A percentile compares a stretch with the other conserved stretches of the same genome.
These are phyloP conservation scores for Trogon surrucura DNA, from an alignment of 2,113 vertebrate genomes.

Conservation along the genomic window DNA sequence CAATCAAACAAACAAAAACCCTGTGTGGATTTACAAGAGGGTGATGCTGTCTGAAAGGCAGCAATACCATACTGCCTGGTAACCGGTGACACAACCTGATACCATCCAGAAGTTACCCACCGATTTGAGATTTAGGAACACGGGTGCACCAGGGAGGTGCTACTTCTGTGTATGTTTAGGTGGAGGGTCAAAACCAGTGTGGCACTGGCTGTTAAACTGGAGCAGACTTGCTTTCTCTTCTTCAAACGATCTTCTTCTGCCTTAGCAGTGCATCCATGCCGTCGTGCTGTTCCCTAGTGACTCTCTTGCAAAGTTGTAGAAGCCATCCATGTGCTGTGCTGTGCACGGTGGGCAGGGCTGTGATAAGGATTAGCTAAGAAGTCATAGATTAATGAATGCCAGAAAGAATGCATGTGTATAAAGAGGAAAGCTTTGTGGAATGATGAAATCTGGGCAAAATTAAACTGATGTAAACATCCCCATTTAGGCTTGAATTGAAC, in stretches of 20 bases:
- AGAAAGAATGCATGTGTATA: accelerated
- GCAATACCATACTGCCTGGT: neutral
- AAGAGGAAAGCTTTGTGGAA: neutral
- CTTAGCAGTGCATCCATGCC: neutral
- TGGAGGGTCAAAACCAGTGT: neutral
- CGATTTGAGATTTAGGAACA: neutral
- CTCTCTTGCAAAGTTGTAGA: neutral
- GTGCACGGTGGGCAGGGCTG: neutral
- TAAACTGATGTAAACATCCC: neutral
- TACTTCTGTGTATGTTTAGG: neutral
- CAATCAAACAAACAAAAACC: neutral
- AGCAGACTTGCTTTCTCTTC: neutral
- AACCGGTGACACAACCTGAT: neutral
- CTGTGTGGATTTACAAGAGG: neutral
- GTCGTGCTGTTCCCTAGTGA: neutral
- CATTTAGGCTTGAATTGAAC: neutral
- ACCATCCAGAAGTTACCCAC: neutral
- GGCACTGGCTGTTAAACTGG: neutral
- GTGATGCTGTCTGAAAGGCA: neutral
- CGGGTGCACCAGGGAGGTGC: neutral
- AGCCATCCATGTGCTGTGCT: neutral
- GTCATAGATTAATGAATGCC: neutral
- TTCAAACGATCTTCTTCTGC: neutral
- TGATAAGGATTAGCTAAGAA: neutral
- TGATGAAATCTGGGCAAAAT: neutral